Evolutionary conservation across 2,888 invertebrate species (phyloP), one percentile per base, ranked within the genome.

Genomic region (Pachydiplax longipennis): DNA sequence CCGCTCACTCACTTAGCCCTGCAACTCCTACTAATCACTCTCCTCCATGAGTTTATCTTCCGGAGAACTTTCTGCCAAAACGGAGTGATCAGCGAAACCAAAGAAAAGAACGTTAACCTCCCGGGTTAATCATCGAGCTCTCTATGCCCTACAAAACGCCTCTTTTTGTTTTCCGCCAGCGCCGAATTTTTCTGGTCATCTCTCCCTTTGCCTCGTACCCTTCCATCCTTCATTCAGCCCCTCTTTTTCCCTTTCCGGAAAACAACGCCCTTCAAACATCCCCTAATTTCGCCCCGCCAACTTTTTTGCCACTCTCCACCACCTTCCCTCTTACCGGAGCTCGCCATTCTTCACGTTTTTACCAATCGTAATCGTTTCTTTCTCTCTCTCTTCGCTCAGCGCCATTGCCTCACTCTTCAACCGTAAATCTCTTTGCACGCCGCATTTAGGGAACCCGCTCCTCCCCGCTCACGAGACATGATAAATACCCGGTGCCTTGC

Each of bases 321-420:
- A 10, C n/a, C 61, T n/a, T 15, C 61, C n/a, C 61, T 61, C 61
- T 61, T 15, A 13, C 73, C 73, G 10, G 12, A 0, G 13, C 25
- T 31, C 22, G 8, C 31, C 31, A 73, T 73, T 73, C 25, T 73
- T 73, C 25, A 73, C 73, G 73, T 31, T 73, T 31, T 25, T 73
- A 25, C 73, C 73, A 12, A 73, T 73, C 31, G 73, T 73, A 73
- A 73, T 73, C 31, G 73, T 73, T 73, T 31, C 73, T 73, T 31
- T 22, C 73, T 31, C n/a, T 2, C 65, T 65, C n/a, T 25, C 73
- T 22, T 2, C 73, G 25, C 73, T 2, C 2, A 25, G 73, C 73
- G 73, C 73, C 73, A 73, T 73, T 73, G 73, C 73, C 73, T 73
- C 73, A 73, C 73, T 73, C 73, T 73, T 73, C 73, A 73, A 73